phyloP scores from a whole-genome alignment of 2,888 invertebrate species.

The Hedya salicella region DNA sequence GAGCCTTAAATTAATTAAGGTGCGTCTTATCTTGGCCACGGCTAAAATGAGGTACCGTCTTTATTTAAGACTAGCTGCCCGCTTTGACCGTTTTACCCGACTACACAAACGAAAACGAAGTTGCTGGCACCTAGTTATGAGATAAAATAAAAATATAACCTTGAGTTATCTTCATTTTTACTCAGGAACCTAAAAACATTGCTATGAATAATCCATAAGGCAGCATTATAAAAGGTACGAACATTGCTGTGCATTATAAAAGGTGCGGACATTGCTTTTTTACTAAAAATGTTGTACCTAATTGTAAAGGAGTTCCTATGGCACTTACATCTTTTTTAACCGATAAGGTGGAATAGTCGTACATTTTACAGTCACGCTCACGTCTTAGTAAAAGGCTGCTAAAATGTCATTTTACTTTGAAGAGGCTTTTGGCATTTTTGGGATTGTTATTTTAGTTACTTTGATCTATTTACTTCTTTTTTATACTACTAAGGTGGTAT shows the following conservation, averaged over 20 bases:
- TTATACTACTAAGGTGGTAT: too few relatives aligned
- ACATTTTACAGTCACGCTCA: neutral
- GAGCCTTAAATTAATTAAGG: neutral
- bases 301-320: neutral
- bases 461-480: neutral
- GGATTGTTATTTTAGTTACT: neutral
- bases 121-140: too few relatives aligned
- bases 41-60: neutral
- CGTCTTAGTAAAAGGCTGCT: neutral
- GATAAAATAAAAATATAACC: too few relatives aligned
- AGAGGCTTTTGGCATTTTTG: neutral
- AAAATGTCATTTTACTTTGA: neutral
- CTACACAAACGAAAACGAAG: too few relatives aligned
- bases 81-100: too few relatives aligned
- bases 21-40: neutral
- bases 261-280: too few relatives aligned
- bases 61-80: neutral
- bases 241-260: neutral
- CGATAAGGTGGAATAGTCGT: neutral
- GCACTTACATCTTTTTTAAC: neutral
- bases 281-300: too few relatives aligned
- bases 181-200: neutral
- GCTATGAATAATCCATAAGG: conserved; percentile 24
- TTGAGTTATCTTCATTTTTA: conserved; percentile 11
- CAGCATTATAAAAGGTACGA: neutral